Conservation (phyloP, 92 coral and sea anemone species). For the Parazoanthus atlanticus region DNA sequence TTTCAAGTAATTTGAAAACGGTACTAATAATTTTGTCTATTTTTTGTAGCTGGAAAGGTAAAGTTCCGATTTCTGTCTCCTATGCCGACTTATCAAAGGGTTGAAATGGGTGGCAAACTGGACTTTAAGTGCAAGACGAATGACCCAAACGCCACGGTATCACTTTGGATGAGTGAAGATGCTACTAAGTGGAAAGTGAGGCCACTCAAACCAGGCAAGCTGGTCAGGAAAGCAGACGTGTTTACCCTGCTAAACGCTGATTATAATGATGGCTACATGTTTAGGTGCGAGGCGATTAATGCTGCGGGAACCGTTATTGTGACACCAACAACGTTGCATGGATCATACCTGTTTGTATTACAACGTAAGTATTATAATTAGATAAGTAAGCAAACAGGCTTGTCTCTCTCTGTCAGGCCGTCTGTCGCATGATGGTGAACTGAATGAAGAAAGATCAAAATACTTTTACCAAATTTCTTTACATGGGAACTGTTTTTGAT, state of each 20-base stretch:
- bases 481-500: too few species aligned
- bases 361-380: too few species aligned
- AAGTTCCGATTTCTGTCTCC: background rate
- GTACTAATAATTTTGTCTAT: background rate
- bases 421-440: too few species aligned
- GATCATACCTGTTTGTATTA: background rate
- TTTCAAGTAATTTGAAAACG: background rate
- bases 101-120: too few species aligned
- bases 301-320: background rate
- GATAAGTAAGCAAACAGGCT: too few species aligned
- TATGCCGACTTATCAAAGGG: background rate
- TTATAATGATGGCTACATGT: background rate
- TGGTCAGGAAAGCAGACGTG: conserved; percentile 8
- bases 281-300: conserved; percentile 3
- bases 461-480: too few species aligned
- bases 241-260: conserved; percentile 7
- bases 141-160: conserved; percentile 4
- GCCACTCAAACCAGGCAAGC: background rate
- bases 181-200: background rate
- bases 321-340: background rate
- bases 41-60: background rate
- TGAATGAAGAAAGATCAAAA: too few species aligned
- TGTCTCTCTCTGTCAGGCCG: too few species aligned
- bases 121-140: conserved; percentile 15
- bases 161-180: background rate